Conservation (phyloP, 2,888 invertebrate genomes). For the Patella caerulea region DNA sequence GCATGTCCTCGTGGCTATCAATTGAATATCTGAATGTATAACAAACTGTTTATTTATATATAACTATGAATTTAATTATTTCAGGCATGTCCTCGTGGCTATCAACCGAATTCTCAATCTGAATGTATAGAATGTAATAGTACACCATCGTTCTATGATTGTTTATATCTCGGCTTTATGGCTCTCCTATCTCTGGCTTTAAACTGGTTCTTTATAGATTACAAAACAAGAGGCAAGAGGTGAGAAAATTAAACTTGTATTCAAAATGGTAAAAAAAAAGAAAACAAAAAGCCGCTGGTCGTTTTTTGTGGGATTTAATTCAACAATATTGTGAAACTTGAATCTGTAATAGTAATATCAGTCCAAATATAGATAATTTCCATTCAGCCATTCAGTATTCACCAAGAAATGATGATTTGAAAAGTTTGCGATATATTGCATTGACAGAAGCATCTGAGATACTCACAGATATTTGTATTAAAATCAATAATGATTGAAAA, state of each 20-base stretch:
- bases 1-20: conserved; percentile 77
- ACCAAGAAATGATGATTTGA: too few species aligned
- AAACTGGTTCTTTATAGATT: conserved; percentile 93
- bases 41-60: conserved; percentile 60
- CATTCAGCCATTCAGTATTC: too few species aligned
- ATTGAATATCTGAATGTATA: conserved; percentile 80
- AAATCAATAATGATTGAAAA: too few species aligned
- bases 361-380: too few species aligned
- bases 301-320: too few species aligned
- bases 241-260: conserved; percentile 62
- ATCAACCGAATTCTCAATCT: conserved; percentile 75
- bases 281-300: too few species aligned
- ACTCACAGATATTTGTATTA: too few species aligned
- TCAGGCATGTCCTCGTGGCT: conserved; percentile 77
- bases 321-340: too few species aligned
- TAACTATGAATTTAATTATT: conserved; percentile 9
- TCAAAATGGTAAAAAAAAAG: not conserved
- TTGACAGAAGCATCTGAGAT: too few species aligned
- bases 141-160: conserved; percentile 87
- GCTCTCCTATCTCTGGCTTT: conserved; percentile 87
- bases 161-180: conserved; percentile 95
- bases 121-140: conserved; percentile 85
- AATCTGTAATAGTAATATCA: too few species aligned
- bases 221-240: conserved; percentile 81
- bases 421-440: too few species aligned